Conservation (phyloP, 2,113 vertebrate genomes). For the Cyrtonyx montezumae region DNA sequence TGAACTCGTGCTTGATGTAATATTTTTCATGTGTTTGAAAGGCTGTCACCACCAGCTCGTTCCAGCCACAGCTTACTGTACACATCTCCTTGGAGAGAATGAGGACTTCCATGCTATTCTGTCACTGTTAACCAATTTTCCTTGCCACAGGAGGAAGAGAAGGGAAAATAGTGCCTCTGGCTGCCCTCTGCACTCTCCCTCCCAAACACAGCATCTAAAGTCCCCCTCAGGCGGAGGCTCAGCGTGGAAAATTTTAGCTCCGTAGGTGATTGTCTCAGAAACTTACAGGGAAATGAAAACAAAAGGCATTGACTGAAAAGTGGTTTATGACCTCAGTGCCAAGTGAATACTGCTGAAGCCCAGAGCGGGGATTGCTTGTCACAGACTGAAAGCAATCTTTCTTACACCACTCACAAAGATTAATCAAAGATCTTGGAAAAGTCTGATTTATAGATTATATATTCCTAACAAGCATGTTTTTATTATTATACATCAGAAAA, state of each 20-base stretch:
- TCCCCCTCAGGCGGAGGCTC: background rate
- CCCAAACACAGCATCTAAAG: background rate
- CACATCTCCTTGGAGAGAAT: background rate
- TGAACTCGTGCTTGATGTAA: background rate
- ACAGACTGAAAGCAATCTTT: background rate
- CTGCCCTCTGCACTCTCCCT: background rate
- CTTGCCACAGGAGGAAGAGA: background rate
- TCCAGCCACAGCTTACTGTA: background rate
- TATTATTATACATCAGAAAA: slow-evolving; percentile 30
- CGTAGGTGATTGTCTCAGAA: background rate
- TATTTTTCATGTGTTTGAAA: background rate
- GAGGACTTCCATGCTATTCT: background rate
- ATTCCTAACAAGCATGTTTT: background rate
- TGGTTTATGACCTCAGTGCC: slow-evolving; percentile 29
- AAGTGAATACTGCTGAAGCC: background rate
- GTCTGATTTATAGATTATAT: slow-evolving; percentile 15
- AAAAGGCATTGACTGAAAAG: background rate
- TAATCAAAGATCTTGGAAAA: slow-evolving; percentile 23
- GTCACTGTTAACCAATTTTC: background rate
- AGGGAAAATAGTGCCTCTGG: background rate
- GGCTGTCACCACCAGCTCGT: background rate
- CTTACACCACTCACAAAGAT: background rate
- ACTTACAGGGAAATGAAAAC: slow-evolving; percentile 4
- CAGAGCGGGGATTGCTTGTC: background rate
- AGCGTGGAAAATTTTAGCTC: background rate